Base-by-base conservation (phyloP, 2,888 invertebrate species). In the Tanytarsus gracilentus region DNA sequence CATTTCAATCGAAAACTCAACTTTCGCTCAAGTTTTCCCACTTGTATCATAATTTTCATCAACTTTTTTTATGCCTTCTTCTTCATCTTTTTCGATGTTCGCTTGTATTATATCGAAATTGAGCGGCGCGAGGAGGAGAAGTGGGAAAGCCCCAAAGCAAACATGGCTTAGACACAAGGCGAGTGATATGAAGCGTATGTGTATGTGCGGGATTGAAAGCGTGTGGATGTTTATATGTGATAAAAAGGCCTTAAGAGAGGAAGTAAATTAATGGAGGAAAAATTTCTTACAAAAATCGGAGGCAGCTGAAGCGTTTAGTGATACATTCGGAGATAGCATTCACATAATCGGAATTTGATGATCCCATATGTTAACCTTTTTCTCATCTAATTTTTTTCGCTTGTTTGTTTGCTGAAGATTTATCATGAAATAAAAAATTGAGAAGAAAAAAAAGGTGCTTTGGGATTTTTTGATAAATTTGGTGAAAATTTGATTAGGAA, bases 361-460 rank as follows among this genome's bases (percentile, higher is more conserved):
- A 58, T 58, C 48, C 58, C 58, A 58, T 58, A 58, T 58, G 58
- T 58, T 58, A 58, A 58, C 58, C 58, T 58, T 58, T 58, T 58
- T 58, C 18, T 53, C 7, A 14, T 18, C n/a, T 51, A 7, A 21
- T 7, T 11, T 6, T 18, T 9, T 4, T 36, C 14, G 14, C 4
- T n/a, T 36, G 14, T 36, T n/a, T n/a, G n/a, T n/a, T n/a, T n/a
- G n/a, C n/a, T n/a, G n/a, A n/a, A n/a, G n/a, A n/a, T n/a, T n/a
- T n/a, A n/a, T n/a, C n/a, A n/a, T n/a, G n/a, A n/a, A n/a, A n/a
- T n/a, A n/a, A n/a, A n/a, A n/a, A n/a, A n/a, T n/a, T n/a, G n/a
- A n/a, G n/a, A n/a, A n/a, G n/a, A n/a, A n/a, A n/a, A n/a, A n/a
- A n/a, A n/a, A n/a, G n/a, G n/a, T n/a, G n/a, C n/a, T n/a, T n/a